These are phyloP conservation scores for Eupithecia insigniata DNA, from an alignment of 2,888 invertebrate genomes.

Conservation along the genomic window DNA sequence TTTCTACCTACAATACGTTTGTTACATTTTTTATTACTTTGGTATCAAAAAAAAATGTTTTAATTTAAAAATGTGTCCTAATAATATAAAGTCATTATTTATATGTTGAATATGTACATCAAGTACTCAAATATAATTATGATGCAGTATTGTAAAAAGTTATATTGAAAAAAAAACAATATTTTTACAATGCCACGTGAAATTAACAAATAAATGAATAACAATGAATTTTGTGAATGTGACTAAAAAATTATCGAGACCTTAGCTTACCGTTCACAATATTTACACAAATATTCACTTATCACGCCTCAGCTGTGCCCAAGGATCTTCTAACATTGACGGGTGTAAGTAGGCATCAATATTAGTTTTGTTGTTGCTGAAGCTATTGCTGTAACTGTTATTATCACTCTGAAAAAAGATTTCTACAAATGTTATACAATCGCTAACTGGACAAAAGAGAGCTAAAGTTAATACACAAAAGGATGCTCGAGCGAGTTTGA, in stretches of 20 bases:
- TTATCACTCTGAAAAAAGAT: slow-evolving; percentile 68
- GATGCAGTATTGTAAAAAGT: too few relatives aligned
- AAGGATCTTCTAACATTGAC: slow-evolving; percentile 76
- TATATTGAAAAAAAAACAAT: too few relatives aligned
- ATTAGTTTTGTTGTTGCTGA: slow-evolving; percentile 55
- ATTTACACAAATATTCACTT: slow-evolving; percentile 3
- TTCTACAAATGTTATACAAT: not conserved
- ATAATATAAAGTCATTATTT: too few relatives aligned
- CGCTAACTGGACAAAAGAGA: not conserved
- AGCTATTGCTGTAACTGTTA: slow-evolving; percentile 68
- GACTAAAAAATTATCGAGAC: not conserved
- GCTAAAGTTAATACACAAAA: not conserved
- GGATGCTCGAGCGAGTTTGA: not conserved
- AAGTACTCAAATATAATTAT: too few relatives aligned
- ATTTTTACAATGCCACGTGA: too few relatives aligned
- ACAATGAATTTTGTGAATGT: not conserved
- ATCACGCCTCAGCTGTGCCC: slow-evolving; percentile 51
- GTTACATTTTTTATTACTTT: too few relatives aligned
- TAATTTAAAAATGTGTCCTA: too few relatives aligned
- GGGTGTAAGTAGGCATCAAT: slow-evolving; percentile 77
- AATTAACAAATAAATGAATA: too few relatives aligned
- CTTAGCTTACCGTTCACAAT: not conserved
- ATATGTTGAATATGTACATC: too few relatives aligned
- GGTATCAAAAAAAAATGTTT: too few relatives aligned
- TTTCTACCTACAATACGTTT: too few relatives aligned